Conservation (phyloP, 2,888 invertebrate species). For the Timema cristinae region DNA sequence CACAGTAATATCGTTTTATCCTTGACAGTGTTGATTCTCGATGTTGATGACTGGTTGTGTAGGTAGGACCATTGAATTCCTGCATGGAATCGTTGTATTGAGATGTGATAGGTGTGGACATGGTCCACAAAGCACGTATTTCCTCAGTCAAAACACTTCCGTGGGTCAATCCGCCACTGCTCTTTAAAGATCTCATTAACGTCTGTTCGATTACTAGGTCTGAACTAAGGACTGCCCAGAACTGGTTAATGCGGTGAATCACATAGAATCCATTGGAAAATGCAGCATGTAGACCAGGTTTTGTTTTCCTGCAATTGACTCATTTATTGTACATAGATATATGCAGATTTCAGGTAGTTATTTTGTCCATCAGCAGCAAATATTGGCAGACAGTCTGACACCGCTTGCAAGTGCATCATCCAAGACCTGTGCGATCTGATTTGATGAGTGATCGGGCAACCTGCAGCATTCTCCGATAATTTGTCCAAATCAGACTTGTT, state of each 20-base stretch:
- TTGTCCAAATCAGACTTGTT: not conserved
- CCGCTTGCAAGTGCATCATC: not conserved
- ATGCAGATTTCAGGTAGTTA: not conserved
- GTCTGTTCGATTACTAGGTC: not conserved
- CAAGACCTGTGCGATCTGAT: conserved; percentile 7
- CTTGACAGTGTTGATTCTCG: not conserved
- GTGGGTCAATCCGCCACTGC: not conserved
- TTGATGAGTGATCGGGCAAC: not conserved
- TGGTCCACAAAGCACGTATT: not conserved
- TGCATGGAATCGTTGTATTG: not conserved
- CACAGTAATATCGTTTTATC: not conserved
- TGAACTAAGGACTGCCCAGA: not conserved
- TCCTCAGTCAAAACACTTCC: not conserved
- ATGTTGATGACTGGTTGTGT: not conserved
- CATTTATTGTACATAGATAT: not conserved
- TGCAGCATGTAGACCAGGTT: not conserved
- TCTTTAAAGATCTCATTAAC: not conserved
- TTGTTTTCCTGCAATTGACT: not conserved
- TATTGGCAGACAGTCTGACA: not conserved
- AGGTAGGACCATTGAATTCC: not conserved
- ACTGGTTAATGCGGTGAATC: not conserved
- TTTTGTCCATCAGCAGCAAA: not conserved
- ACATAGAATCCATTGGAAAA: not conserved
- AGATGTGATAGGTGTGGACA: not conserved
- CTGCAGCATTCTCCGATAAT: not conserved